These are phyloP conservation scores for Nettapus auritus DNA, from an alignment of 2,113 vertebrate species.

Conservation along the genomic window DNA sequence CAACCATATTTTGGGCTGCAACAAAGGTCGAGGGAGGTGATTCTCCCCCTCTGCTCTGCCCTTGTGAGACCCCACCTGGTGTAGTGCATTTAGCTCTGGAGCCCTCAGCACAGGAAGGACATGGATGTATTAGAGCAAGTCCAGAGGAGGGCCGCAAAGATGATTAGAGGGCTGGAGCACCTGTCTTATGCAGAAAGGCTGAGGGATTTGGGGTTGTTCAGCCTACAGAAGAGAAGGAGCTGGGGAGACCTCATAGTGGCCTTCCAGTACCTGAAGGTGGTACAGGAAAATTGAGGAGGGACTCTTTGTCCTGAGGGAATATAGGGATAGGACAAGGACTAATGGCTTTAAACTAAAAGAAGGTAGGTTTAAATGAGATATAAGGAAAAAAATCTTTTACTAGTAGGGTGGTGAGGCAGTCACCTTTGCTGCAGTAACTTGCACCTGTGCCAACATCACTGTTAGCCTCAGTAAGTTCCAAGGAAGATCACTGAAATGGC, in stretches of 20 bases:
- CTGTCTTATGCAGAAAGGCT: no score
- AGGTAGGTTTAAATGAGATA: neutral
- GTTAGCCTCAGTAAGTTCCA: neutral
- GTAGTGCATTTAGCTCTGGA: no score
- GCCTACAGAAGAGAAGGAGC: neutral
- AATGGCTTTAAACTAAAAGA: neutral
- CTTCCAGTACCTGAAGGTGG: neutral
- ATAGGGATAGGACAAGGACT: neutral
- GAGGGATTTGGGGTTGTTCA: neutral
- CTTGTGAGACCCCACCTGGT: no score
- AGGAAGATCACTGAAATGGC: neutral
- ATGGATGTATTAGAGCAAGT: no score
- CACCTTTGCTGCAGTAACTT: neutral
- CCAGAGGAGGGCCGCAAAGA: no score
- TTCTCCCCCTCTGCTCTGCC: no score
- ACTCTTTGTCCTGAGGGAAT: neutral
- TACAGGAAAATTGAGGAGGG: neutral
- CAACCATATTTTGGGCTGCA: no score
- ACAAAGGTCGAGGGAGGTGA: no score
- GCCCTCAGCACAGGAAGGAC: no score
- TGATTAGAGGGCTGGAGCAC: no score
- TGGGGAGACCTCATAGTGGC: neutral
- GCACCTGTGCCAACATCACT: neutral
- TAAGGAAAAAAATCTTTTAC: neutral
- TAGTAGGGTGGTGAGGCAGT: neutral